A percentile compares a stretch with the other conserved stretches of the same genome.
Conservation (phyloP, 2,888 invertebrate species). For the Gastracanthus pulcherrimus region DNA sequence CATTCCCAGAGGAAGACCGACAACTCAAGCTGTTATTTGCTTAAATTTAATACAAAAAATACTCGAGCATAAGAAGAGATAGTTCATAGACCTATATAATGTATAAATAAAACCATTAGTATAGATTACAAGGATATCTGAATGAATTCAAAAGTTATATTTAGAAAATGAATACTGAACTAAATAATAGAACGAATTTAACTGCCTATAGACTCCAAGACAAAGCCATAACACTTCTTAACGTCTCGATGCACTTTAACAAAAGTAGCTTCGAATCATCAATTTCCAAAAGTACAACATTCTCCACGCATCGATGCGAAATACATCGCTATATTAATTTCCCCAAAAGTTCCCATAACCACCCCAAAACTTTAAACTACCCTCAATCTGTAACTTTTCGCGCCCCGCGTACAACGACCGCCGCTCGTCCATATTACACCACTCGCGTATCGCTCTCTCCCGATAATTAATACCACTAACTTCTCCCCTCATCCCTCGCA, state of each 20-base stretch:
- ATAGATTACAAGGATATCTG: too few relatives aligned
- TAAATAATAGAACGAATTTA: too few relatives aligned
- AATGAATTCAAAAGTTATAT: too few relatives aligned
- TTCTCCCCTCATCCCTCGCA: not conserved
- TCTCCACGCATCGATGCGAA: not conserved
- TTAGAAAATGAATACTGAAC: too few relatives aligned
- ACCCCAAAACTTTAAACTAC: conserved; percentile 14
- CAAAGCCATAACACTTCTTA: too few relatives aligned
- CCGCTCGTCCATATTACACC: not conserved
- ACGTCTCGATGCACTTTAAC: not conserved
- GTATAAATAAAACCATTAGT: too few relatives aligned
- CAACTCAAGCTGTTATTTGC: too few relatives aligned
- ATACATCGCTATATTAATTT: not conserved
- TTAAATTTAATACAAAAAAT: too few relatives aligned
- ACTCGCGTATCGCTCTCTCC: not conserved
- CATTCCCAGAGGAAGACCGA: too few relatives aligned
- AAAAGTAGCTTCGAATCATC: not conserved
- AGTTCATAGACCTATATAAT: too few relatives aligned
- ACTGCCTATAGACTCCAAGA: too few relatives aligned
- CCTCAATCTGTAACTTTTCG: not conserved
- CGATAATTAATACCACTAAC: conserved; percentile 13
- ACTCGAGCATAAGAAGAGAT: too few relatives aligned
- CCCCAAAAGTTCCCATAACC: conserved; percentile 6
- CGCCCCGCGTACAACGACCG: not conserved
- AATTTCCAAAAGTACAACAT: not conserved